Percentiles rank a stretch among this genome's conserved stretches.
Evolutionary conservation across 2,113 vertebrate species (phyloP).

Genomic region (Channa maculata): DNA sequence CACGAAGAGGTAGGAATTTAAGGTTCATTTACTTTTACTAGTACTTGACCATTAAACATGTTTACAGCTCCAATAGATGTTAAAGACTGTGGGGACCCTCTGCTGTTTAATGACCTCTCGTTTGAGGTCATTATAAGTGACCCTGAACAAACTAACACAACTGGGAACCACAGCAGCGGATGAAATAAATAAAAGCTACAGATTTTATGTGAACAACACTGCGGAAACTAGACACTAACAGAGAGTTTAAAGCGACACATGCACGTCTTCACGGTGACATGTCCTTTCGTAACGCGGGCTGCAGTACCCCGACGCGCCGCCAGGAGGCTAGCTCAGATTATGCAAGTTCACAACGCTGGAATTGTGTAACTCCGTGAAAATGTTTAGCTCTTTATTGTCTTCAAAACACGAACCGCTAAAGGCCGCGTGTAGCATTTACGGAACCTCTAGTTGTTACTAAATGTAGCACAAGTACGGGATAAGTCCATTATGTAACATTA

Average conservation of each 20-base stretch:
- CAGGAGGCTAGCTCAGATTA: constrained; percentile 64
- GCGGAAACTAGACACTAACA: too few relatives aligned
- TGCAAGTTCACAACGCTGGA: constrained; percentile 70
- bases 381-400: background rate
- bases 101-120: background rate
- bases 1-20: too few relatives aligned
- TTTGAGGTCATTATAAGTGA: background rate
- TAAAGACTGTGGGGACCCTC: background rate
- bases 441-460: background rate
- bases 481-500: constrained; percentile 50
- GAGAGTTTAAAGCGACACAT: too few relatives aligned
- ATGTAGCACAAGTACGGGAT: background rate
- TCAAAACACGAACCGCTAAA: background rate
- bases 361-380: constrained; percentile 78
- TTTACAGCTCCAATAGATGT: too few relatives aligned
- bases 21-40: too few relatives aligned
- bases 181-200: background rate
- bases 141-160: background rate
- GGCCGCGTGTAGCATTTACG: background rate
- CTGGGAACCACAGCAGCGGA: background rate
- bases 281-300: constrained; percentile 22
- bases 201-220: too few relatives aligned
- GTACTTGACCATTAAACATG: too few relatives aligned
- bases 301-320: constrained; percentile 17
- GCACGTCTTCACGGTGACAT: background rate